Conservation (phyloP, 2,888 invertebrate species). For the Limnephilus marmoratus region DNA sequence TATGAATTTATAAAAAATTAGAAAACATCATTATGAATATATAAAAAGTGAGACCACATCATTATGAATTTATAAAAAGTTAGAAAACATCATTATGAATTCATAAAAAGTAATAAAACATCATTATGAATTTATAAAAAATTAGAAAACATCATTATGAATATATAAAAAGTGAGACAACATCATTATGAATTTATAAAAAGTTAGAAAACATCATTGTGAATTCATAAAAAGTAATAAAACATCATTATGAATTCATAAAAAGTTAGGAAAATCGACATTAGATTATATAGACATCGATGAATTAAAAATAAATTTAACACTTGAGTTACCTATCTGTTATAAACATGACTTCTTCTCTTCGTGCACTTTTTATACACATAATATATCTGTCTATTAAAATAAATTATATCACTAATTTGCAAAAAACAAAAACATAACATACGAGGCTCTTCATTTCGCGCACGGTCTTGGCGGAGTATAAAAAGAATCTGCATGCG, state of each 20-base stretch:
- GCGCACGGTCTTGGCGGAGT: constrained; percentile 10
- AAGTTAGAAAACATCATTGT: too few relatives aligned
- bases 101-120: background rate
- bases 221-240: background rate
- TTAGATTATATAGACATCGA: background rate
- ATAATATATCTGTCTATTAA: background rate
- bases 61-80: too few relatives aligned
- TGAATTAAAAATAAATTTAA: background rate
- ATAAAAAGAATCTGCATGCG: background rate
- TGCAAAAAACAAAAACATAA: background rate
- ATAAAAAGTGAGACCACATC: too few relatives aligned
- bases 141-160: too few relatives aligned
- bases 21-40: too few relatives aligned
- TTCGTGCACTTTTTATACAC: background rate
- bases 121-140: too few relatives aligned
- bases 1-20: too few relatives aligned
- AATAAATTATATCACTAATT: background rate
- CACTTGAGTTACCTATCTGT: background rate
- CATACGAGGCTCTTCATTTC: constrained; percentile 11
- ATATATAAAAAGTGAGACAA: too few relatives aligned
- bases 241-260: background rate
- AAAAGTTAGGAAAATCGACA: background rate
- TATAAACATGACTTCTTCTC: background rate
- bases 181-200: too few relatives aligned
- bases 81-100: background rate